phyloP scores from a whole-genome alignment of 2,888 invertebrate species.

The Reticulitermes lucifugus region DNA sequence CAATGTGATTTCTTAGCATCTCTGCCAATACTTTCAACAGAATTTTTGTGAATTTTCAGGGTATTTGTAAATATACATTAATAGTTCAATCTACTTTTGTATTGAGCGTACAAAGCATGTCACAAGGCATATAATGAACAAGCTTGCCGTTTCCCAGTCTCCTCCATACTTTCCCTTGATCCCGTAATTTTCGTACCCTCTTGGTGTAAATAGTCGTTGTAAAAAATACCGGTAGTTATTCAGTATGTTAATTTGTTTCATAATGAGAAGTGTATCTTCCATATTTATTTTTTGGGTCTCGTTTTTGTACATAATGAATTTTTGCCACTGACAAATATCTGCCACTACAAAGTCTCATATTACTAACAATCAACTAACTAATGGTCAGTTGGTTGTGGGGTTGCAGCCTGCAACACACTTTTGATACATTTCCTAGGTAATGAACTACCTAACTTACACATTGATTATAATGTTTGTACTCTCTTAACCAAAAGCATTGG shows the following conservation, averaged over 20 bases:
- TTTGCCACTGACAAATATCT: slow-evolving; percentile 52
- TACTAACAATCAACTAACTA: slow-evolving; percentile 8
- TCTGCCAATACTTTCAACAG: slow-evolving; percentile 54
- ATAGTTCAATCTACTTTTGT: slow-evolving; percentile 53
- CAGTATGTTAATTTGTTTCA: slow-evolving; percentile 55
- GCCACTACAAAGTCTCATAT: slow-evolving; percentile 32
- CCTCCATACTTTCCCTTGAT: slow-evolving; percentile 49
- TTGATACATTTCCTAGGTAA: slow-evolving; percentile 53
- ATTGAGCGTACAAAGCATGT: slow-evolving; percentile 46
- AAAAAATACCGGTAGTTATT: slow-evolving; percentile 56
- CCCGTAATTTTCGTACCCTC: slow-evolving; percentile 49
- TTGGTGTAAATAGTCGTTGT: slow-evolving; percentile 58
- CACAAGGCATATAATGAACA: slow-evolving; percentile 36
- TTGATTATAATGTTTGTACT: slow-evolving; percentile 51
- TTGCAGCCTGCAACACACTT: slow-evolving; percentile 46
- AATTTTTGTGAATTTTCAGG: slow-evolving; percentile 55
- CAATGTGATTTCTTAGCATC: slow-evolving; percentile 51
- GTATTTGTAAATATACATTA: slow-evolving; percentile 56
- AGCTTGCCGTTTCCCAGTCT: slow-evolving; percentile 40
- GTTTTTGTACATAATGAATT: slow-evolving; percentile 56
- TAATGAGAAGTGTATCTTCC: slow-evolving; percentile 54
- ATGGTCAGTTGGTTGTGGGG: slow-evolving; percentile 13
- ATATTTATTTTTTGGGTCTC: slow-evolving; percentile 56
- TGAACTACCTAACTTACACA: slow-evolving; percentile 50
- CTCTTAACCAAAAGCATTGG: slow-evolving; percentile 52